Evolutionary conservation across 2,888 invertebrate genomes (phyloP).

Genomic region (Euplexia lucipara): DNA sequence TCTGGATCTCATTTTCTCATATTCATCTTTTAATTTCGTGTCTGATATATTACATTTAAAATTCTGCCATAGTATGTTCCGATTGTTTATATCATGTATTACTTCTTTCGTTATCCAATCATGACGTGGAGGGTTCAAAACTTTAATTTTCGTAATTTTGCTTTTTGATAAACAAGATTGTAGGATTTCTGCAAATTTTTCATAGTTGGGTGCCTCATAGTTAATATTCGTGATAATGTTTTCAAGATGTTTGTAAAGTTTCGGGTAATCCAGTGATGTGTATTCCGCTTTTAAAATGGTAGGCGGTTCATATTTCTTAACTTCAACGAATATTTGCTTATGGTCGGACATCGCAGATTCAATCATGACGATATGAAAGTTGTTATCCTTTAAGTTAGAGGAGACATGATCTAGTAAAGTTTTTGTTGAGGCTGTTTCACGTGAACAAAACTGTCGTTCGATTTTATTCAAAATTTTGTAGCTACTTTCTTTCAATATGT

Average conservation of each 20-base stretch:
- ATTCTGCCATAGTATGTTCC: slow-evolving; percentile 14
- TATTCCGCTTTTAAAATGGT: neutral
- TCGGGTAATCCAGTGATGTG: slow-evolving; percentile 1
- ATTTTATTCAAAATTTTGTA: slow-evolving; percentile 6
- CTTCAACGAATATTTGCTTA: neutral
- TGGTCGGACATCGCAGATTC: slow-evolving; percentile 3
- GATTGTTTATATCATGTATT: slow-evolving; percentile 4
- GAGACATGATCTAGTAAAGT: neutral
- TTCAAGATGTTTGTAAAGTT: neutral
- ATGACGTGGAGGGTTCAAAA: neutral
- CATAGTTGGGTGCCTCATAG: neutral
- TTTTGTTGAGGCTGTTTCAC: slow-evolving; percentile 5
- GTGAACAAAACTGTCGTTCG: neutral
- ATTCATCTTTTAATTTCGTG: slow-evolving; percentile 2
- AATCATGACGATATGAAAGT: neutral
- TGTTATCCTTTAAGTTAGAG: neutral
- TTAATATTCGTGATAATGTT: neutral
- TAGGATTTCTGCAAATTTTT: neutral
- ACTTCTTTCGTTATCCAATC: slow-evolving; percentile 20
- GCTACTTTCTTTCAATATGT: slow-evolving; percentile 1
- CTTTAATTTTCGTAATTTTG: neutral
- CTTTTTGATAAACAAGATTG: neutral
- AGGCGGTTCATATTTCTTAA: neutral
- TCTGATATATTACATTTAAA: slow-evolving; percentile 5
- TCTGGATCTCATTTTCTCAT: slow-evolving; percentile 1